These are phyloP conservation scores for Caradrina kadenii DNA, from an alignment of 2,888 invertebrate species.

Conservation along the genomic window DNA sequence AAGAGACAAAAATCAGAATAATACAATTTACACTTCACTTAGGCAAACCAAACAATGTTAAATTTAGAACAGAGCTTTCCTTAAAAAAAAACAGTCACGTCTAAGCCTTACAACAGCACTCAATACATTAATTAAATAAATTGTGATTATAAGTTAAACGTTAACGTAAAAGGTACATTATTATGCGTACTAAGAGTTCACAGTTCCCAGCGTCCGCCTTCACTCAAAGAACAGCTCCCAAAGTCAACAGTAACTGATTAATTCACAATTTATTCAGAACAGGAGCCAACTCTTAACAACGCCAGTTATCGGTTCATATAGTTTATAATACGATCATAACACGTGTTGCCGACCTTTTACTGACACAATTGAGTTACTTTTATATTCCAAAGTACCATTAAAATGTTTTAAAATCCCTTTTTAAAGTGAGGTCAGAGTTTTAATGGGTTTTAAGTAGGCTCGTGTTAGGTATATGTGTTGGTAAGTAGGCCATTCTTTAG, in stretches of 20 bases:
- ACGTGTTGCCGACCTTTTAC: slow-evolving; percentile 52
- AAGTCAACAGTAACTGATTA: slow-evolving; percentile 43
- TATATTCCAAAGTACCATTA: slow-evolving; percentile 59
- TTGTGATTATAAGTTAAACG: background rate
- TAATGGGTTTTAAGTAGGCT: slow-evolving; percentile 53
- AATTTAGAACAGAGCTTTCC: too few species aligned
- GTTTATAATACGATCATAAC: slow-evolving; percentile 53
- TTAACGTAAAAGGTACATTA: slow-evolving; percentile 9
- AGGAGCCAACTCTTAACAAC: slow-evolving; percentile 47
- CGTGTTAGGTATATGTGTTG: slow-evolving; percentile 21
- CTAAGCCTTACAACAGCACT: too few species aligned
- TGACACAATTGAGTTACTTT: slow-evolving; percentile 55
- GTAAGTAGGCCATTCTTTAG: slow-evolving; percentile 21
- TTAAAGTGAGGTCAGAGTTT: slow-evolving; percentile 59
- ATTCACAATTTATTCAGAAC: slow-evolving; percentile 51
- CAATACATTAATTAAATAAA: too few species aligned
- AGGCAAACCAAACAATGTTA: too few species aligned
- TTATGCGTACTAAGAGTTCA: slow-evolving; percentile 1
- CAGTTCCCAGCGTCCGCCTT: slow-evolving; percentile 6
- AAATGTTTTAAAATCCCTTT: slow-evolving; percentile 60
- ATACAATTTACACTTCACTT: too few species aligned
- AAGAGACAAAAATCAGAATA: too few species aligned
- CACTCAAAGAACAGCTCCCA: slow-evolving; percentile 37
- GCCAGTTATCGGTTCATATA: slow-evolving; percentile 34
- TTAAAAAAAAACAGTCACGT: too few species aligned